A percentile compares a stretch with the other conserved stretches of the same genome.
Conservation (phyloP, 2,113 vertebrate genomes). For the Ammospiza caudacuta region DNA sequence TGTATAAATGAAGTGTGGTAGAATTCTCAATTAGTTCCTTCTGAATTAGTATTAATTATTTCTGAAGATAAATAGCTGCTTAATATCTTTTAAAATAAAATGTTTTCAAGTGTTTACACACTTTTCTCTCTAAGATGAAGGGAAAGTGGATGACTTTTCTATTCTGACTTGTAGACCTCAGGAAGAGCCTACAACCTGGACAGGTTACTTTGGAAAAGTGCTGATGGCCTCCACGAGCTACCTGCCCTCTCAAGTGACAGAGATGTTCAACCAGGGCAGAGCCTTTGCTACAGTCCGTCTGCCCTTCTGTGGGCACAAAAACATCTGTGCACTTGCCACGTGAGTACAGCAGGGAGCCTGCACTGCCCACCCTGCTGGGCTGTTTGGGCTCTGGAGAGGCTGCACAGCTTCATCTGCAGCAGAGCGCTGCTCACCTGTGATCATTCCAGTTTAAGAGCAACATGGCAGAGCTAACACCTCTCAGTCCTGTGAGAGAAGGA, state of each 20-base stretch:
- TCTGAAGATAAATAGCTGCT: background rate
- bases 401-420: background rate
- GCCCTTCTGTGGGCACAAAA: conserved; percentile 98
- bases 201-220: conserved; percentile 95
- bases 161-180: conserved; percentile 80
- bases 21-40: background rate
- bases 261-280: conserved; percentile 98
- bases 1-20: background rate
- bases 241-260: conserved; percentile 95
- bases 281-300: conserved; percentile 96
- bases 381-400: background rate
- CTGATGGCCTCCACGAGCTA: conserved; percentile 97
- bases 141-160: background rate
- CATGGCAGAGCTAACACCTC: background rate
- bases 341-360: conserved; percentile 69
- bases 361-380: background rate
- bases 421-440: background rate
- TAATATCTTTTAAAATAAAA: background rate
- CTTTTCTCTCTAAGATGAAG: background rate
- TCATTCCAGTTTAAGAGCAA: background rate
- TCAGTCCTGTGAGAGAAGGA: background rate
- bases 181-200: conserved; percentile 98
- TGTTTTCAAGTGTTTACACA: background rate
- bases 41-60: background rate
- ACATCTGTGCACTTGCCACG: conserved; percentile 95